A percentile compares a stretch with the other conserved stretches of the same genome.
Evolutionary conservation across 2,113 vertebrate species (phyloP).

Genomic region (Rhombomys opimus): DNA sequence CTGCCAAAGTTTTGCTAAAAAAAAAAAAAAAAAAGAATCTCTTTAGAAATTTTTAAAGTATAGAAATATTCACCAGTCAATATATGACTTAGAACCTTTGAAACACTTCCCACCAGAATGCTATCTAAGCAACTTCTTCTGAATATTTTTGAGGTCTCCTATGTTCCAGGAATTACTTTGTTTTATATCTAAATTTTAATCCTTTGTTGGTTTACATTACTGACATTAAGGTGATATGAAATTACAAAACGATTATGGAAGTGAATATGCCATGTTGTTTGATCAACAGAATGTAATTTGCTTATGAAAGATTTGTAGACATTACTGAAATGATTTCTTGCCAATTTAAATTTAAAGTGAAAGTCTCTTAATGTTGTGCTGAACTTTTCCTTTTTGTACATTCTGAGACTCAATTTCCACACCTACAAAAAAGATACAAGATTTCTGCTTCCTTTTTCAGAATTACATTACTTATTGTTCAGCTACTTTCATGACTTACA

Average conservation of each 20-base stretch:
- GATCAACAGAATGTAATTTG: background rate
- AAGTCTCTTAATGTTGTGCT: background rate
- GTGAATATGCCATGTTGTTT: background rate
- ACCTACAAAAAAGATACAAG: fast-evolving
- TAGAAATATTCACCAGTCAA: background rate
- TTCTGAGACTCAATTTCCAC: conserved; percentile 20
- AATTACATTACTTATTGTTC: background rate
- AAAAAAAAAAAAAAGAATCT: background rate
- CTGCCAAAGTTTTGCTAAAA: conserved; percentile 24
- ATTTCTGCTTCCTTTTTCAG: background rate
- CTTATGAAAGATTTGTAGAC: background rate
- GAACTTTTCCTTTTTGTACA: background rate
- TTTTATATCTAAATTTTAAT: background rate
- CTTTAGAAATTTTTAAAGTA: background rate
- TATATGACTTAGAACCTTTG: background rate
- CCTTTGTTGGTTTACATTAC: background rate
- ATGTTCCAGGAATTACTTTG: background rate
- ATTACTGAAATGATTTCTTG: background rate
- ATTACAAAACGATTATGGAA: background rate
- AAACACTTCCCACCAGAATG: conserved; percentile 26
- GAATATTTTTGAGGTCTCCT: background rate
- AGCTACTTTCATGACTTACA: background rate
- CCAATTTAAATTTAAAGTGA: background rate
- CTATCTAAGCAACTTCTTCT: background rate
- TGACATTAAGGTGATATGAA: too few relatives aligned